Evolutionary conservation across 2,113 vertebrate species (phyloP).

Genomic region (Oostethus manadensis): DNA sequence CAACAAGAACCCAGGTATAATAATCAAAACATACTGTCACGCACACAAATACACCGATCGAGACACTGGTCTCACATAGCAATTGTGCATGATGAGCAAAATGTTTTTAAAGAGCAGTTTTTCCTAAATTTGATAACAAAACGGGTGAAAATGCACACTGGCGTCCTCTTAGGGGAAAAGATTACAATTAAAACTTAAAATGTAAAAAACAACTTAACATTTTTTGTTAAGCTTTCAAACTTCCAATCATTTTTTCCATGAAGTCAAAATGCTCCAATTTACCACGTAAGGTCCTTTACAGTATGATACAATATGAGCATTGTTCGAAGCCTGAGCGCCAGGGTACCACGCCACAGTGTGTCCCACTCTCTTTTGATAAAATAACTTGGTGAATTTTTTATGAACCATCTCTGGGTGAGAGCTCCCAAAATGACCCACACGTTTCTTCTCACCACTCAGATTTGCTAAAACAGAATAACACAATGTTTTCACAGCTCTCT

Average conservation of each 20-base stretch:
- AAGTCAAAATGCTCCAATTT: conserved; percentile 4
- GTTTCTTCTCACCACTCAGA: conserved; percentile 5
- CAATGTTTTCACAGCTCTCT: conserved; percentile 3
- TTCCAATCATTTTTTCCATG: not conserved
- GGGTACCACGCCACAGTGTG: conserved; percentile 9
- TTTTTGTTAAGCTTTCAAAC: not conserved
- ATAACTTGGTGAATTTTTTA: conserved; percentile 18
- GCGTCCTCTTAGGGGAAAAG: too few relatives aligned
- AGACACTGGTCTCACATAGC: too few relatives aligned
- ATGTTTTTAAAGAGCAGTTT: too few relatives aligned
- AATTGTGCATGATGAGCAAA: too few relatives aligned
- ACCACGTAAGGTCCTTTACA: conserved; percentile 17
- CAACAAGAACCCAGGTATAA: too few relatives aligned
- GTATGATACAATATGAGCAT: conserved; percentile 5
- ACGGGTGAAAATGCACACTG: too few relatives aligned
- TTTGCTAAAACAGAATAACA: conserved; percentile 26
- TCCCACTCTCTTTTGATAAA: conserved; percentile 29
- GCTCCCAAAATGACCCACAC: conserved; percentile 23
- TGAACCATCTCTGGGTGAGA: conserved; percentile 25
- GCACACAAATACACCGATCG: too few relatives aligned
- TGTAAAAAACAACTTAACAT: not conserved
- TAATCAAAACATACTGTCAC: too few relatives aligned
- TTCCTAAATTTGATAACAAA: too few relatives aligned
- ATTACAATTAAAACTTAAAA: too few relatives aligned
- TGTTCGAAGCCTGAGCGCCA: not conserved